Base-by-base conservation (phyloP, 2,113 vertebrate species). In the Suncus etruscus region DNA sequence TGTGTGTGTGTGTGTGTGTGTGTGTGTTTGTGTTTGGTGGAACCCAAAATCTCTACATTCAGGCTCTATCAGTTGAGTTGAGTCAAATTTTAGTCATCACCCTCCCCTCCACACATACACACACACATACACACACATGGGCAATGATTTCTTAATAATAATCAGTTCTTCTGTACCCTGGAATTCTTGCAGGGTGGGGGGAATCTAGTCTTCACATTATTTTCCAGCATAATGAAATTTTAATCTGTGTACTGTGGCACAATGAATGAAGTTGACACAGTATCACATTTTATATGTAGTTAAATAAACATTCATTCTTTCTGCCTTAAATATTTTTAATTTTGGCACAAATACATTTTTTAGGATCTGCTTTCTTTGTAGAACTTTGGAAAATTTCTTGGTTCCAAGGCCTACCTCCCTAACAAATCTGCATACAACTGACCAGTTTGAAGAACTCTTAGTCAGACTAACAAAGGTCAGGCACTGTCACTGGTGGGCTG, bases 251-350 rank as follows among this genome's bases (percentile, higher is more conserved):
- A 83, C 74, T 70, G 0, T 15, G 18, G 73, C 50, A 81, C 74
- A 47, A 50, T 78, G 73, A 92, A 76, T 80, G 61, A 89, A 82
- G 25, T 83, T 72, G 86, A 88, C 70, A 39, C 63, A 84, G 48
- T 76, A 50, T 82, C 75, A 45, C 20, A 18, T 75, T 77, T 92
- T 87, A 75, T 65, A 83, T 77, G 83, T 66, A 32, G 70, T 66
- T 85, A 91, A 93, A 68, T 85, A 89, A 87, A 61, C 78, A 85
- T 66, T 47, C 48, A 54, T 89, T 89, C 24, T 83, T 88, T 83
- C 54, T 58, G 79, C 63, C 70, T 79, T 87, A 16, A 22, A 47
- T 84, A 72, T 82, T 74, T 78, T 83, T 45, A 50, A 20, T 76
- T 86, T 89, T 58, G n/a, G 47, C 92, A 16, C 31, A 25, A 45